Base-by-base conservation (phyloP, 2,888 invertebrate species). In the Pachydiplax longipennis region DNA sequence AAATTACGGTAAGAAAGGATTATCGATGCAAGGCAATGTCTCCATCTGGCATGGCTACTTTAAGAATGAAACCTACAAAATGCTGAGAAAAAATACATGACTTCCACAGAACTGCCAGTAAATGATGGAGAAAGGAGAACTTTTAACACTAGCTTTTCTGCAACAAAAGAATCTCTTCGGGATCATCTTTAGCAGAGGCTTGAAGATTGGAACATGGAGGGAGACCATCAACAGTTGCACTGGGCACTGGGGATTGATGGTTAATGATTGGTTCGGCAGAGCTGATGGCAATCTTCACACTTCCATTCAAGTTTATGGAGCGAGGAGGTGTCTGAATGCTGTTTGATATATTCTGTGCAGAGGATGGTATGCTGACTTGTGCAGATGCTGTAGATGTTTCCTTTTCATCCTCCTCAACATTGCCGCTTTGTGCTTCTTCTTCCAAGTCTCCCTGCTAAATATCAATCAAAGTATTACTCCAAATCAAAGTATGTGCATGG, bases 61-160 rank as follows among this genome's bases (percentile, higher is more conserved):
- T 18, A 53, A 53, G 2, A 18, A 53, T 53, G 2, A 53, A 3
- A 53, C 18, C 18, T 53, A 18, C 18, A 53, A 44, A 44, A 53
- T 53, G 53, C 53, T 53, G 0, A 81, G n/a, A 48, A 81, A 22
- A 48, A 48, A 44, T 81, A 22, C 44, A n/a, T n/a, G 25, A 80
- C 18, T 18, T 53, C n/a, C n/a, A n/a, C n/a, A n/a, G 12, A 53
- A 53, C 48, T 13, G 48, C 48, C 12, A 12, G 12, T 4, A 53
- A 53, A 53, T 8, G 12, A 12, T 15, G 15, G 48, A 73, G 31
- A 25, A 73, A 25, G 10, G 65, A 65, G 25, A 73, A 73, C 3
- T 4, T 73, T 31, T 31, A 31, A 25, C 61, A 87, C 87, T 87
- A 87, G 87, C 87, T 87, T 40, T 87, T 87, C 61, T 61, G 87